Percentiles rank a stretch among this genome's conserved stretches.
phyloP scores from a whole-genome alignment of 1,140 invertebrate genomes.

The Solenopsis fugax region DNA sequence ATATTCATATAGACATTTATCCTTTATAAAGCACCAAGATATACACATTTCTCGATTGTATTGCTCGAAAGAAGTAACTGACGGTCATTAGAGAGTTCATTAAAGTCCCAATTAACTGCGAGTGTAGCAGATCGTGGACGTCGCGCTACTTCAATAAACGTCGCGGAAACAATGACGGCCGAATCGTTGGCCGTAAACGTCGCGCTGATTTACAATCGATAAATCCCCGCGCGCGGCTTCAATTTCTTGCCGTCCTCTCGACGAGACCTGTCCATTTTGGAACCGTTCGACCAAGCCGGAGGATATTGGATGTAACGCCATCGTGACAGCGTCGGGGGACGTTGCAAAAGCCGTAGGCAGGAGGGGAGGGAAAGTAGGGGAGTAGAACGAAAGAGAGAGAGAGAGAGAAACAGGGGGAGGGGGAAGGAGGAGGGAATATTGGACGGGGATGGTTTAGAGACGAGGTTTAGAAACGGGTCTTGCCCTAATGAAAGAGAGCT shows the following conservation, averaged over 20 bases:
- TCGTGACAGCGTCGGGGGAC: conserved; percentile 72
- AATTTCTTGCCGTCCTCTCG: conserved; percentile 27
- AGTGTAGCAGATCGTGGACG: conserved; percentile 32
- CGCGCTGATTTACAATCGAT: conserved; percentile 40
- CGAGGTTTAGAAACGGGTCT: conserved; percentile 74
- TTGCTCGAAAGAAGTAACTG: conserved; percentile 14
- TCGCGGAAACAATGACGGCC: conserved; percentile 27
- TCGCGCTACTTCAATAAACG: conserved; percentile 33
- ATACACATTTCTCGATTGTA: background rate
- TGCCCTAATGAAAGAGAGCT: conserved; percentile 85
- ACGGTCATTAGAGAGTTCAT: conserved; percentile 48
- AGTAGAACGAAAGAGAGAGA: conserved; percentile 19
- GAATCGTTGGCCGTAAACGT: conserved; percentile 25
- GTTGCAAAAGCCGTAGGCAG: conserved; percentile 48
- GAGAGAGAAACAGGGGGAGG: conserved; percentile 52
- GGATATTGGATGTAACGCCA: conserved; percentile 80
- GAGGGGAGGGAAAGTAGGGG: conserved; percentile 59
- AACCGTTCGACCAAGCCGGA: conserved; percentile 70
- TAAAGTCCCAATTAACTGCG: conserved; percentile 51
- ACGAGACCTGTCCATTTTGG: conserved; percentile 73
- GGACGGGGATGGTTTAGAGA: conserved; percentile 51
- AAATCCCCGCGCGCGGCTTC: conserved; percentile 16
- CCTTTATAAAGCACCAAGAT: background rate
- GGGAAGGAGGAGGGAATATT: conserved; percentile 27
- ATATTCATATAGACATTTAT: background rate